A percentile compares a stretch with the other conserved stretches of the same genome.
Evolutionary conservation across 2,888 invertebrate species (phyloP).

Genomic region (Acheta domesticus): DNA sequence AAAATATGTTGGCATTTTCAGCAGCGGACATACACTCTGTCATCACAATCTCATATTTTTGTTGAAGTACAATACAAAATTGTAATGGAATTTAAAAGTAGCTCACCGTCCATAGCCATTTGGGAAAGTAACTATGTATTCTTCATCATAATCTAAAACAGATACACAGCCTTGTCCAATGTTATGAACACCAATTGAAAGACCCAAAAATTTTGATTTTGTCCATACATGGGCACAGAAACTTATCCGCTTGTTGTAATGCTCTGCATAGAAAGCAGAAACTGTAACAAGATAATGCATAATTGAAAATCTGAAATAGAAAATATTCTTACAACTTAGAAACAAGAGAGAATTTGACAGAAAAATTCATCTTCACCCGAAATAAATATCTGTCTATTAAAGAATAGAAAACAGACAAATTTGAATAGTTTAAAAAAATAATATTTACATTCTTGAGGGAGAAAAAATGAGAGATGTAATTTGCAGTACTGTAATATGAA

Average conservation of each 20-base stretch:
- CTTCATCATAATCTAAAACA: constrained; percentile 84
- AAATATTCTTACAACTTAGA: too few species aligned
- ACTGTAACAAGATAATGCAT: constrained; percentile 55
- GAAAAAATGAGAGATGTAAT: too few species aligned
- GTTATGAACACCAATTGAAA: constrained; percentile 96
- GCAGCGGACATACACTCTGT: too few species aligned
- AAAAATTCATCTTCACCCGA: too few species aligned
- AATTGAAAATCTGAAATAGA: not conserved
- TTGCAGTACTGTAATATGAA: too few species aligned
- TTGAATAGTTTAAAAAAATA: too few species aligned
- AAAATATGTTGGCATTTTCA: too few species aligned
- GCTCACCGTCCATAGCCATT: constrained; percentile 90
- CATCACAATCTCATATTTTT: too few species aligned
- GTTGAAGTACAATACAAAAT: not conserved
- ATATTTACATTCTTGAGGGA: too few species aligned
- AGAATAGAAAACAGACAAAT: too few species aligned
- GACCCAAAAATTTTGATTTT: constrained; percentile 96
- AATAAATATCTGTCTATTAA: too few species aligned
- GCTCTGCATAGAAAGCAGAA: constrained; percentile 98
- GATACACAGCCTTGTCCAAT: constrained; percentile 93
- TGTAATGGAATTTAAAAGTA: not conserved
- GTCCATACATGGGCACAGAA: constrained; percentile 98
- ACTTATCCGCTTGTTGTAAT: constrained; percentile 81
- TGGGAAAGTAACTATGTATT: constrained; percentile 94
- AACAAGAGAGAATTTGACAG: too few species aligned